phyloP scores from a whole-genome alignment of 2,888 invertebrate species.

The Agriopis aurantiaria region DNA sequence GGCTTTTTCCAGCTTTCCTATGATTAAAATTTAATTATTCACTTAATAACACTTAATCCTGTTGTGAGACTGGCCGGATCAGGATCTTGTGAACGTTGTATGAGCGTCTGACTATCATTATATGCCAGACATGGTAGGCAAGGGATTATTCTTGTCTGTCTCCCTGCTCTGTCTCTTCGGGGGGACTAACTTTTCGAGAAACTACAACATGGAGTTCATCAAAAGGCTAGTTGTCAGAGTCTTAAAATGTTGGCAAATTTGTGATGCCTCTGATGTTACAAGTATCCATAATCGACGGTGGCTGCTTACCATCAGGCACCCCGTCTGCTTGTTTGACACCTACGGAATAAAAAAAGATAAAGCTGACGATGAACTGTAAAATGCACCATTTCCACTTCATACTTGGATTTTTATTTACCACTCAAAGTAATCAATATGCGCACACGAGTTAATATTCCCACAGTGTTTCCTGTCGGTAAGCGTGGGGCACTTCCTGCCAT shows the following conservation, averaged over 20 bases:
- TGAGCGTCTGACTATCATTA: background rate
- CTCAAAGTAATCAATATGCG: conserved; percentile 75
- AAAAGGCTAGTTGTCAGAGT: no score
- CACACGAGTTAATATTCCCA: conserved; percentile 73
- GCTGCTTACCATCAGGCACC: no score
- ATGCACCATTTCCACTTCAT: background rate
- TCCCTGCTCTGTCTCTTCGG: no score
- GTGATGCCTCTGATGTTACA: no score
- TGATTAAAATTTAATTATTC: conserved; percentile 56
- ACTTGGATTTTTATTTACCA: conserved; percentile 59
- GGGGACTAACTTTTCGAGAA: no score
- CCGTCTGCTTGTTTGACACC: no score
- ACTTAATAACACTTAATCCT: conserved; percentile 35
- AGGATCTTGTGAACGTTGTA: background rate
- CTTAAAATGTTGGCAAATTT: no score
- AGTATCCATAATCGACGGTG: no score
- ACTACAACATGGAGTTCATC: no score
- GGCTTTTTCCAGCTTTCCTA: conserved; percentile 54
- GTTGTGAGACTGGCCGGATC: conserved; percentile 9
- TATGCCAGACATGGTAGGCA: background rate
- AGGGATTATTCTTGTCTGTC: no score
- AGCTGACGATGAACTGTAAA: no score
- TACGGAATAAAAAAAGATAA: no score
- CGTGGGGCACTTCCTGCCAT: conserved; percentile 86
- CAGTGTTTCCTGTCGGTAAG: conserved; percentile 72